Evolutionary conservation across 2,888 invertebrate species (phyloP).

Genomic region (Xanthia togata): DNA sequence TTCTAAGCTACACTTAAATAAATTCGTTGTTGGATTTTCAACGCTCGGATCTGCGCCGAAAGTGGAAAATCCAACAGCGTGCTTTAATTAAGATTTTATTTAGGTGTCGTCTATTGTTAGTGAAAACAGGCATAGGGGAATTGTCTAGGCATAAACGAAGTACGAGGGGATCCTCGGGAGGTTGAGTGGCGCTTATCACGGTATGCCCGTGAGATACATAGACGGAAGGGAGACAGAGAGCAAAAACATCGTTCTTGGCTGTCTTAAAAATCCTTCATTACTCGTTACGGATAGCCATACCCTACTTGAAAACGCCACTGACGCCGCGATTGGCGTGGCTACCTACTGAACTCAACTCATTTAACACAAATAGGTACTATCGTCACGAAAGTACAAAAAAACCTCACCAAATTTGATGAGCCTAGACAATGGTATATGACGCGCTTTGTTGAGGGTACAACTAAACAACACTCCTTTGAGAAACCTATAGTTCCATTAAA

Average conservation of each 20-base stretch:
- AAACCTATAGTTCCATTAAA: slow-evolving; percentile 6
- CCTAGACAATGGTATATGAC: background rate
- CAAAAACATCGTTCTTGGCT: background rate
- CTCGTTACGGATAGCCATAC: too few species aligned
- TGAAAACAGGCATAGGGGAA: background rate
- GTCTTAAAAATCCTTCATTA: background rate
- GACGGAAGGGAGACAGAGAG: background rate
- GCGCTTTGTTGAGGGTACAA: background rate
- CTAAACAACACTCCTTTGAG: background rate
- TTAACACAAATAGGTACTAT: too few species aligned
- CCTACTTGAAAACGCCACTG: too few species aligned
- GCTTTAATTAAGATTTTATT: too few species aligned
- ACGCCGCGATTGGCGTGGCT: too few species aligned
- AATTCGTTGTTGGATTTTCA: background rate
- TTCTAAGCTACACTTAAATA: background rate
- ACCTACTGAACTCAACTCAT: too few species aligned
- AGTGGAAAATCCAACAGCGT: background rate
- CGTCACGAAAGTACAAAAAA: background rate
- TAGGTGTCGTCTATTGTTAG: too few species aligned
- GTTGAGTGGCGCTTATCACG: background rate
- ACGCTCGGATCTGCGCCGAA: background rate
- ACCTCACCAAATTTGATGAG: background rate
- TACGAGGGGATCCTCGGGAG: background rate
- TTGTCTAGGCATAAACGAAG: background rate
- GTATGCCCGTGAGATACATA: background rate